A percentile compares a stretch with the other conserved stretches of the same genome.
These are phyloP conservation scores for Coluber constrictor DNA, from an alignment of 2,797 vertebrate species.

Conservation along the genomic window DNA sequence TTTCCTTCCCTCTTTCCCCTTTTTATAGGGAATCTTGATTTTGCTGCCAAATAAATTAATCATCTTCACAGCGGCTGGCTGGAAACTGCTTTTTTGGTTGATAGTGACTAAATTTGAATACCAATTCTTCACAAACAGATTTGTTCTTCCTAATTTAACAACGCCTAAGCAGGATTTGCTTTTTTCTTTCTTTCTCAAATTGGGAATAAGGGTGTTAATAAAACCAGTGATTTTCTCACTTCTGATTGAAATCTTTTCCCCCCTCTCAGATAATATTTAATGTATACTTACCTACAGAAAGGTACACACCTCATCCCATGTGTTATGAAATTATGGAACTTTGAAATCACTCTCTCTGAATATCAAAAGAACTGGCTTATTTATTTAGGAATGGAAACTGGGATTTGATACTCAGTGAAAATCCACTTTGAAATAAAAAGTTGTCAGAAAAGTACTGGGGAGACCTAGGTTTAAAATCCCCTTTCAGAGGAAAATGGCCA, in stretches of 20 bases:
- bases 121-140: background rate
- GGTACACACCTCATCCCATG: background rate
- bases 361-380: background rate
- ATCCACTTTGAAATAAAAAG: background rate
- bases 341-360: background rate
- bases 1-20: background rate
- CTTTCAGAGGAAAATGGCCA: background rate
- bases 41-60: slow-evolving; percentile 30
- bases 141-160: slow-evolving; percentile 15
- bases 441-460: background rate
- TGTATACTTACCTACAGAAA: background rate
- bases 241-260: background rate
- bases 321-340: background rate
- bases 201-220: background rate
- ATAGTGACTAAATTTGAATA: slow-evolving; percentile 25
- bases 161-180: background rate
- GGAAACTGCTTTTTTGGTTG: background rate
- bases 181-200: background rate
- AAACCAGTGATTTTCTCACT: slow-evolving; percentile 6
- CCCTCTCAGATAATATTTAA: background rate
- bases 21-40: background rate
- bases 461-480: background rate
- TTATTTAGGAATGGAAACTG: background rate
- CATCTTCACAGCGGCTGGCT: slow-evolving; percentile 17
- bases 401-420: background rate